Conservation (phyloP, 2,888 invertebrate genomes). For the Pammene aurita region DNA sequence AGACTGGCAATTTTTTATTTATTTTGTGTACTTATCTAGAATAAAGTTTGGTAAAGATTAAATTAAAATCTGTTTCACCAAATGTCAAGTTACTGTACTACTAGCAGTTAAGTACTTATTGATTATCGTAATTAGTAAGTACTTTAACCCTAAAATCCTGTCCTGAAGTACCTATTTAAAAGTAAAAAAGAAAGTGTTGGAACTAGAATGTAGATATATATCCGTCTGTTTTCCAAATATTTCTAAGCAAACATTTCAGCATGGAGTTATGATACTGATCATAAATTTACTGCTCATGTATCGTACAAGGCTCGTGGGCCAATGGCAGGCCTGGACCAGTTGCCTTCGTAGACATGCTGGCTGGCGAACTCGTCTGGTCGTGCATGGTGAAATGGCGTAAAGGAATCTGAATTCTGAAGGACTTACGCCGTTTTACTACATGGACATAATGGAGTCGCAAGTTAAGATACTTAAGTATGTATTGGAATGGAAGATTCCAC, state of each 20-base stretch:
- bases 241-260: not conserved
- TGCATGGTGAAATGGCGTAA: not conserved
- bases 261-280: not conserved
- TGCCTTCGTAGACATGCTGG: slow-evolving; percentile 42
- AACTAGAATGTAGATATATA: too few species aligned
- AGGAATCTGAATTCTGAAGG: not conserved
- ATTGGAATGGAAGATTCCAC: slow-evolving; percentile 7
- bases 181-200: too few species aligned
- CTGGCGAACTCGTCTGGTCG: slow-evolving; percentile 24
- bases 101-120: too few species aligned
- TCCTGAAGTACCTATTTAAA: too few species aligned
- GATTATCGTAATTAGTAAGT: too few species aligned
- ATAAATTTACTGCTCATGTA: not conserved
- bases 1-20: not conserved
- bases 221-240: not conserved
- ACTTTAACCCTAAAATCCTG: too few species aligned
- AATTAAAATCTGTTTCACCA: too few species aligned
- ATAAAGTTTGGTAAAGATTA: too few species aligned
- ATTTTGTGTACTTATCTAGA: too few species aligned
- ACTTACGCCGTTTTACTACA: slow-evolving; percentile 1
- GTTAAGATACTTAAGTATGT: not conserved
- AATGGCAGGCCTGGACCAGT: slow-evolving; percentile 35
- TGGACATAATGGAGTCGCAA: not conserved
- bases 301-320: slow-evolving; percentile 46
- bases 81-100: too few species aligned